A percentile compares a stretch with the other conserved stretches of the same genome.
phyloP scores from a whole-genome alignment of 2,888 invertebrate species.

The Phyto melanocephala region DNA sequence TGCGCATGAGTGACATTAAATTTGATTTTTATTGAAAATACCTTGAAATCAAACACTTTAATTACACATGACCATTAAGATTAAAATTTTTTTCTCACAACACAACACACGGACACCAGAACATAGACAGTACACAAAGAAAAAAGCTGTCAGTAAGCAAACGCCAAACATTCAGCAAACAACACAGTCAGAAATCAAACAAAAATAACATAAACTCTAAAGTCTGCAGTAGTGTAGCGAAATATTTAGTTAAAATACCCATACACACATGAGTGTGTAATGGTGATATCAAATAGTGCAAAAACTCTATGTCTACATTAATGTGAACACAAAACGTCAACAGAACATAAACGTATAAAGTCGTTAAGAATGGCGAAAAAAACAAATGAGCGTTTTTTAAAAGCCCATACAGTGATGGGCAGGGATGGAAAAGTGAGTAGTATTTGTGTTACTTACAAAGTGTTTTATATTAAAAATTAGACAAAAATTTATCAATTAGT shows the following conservation, averaged over 20 bases:
- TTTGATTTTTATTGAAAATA: conserved; percentile 61
- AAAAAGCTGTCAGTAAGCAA: conserved; percentile 33
- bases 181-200: not conserved
- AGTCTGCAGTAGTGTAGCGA: not conserved
- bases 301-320: conserved; percentile 31
- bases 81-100: conserved; percentile 51
- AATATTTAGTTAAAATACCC: not conserved
- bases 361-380: not conserved
- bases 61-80: conserved; percentile 59
- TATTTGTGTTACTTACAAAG: too few species aligned
- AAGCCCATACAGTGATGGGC: not conserved
- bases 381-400: not conserved
- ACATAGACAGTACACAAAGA: not conserved
- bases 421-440: not conserved
- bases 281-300: not conserved
- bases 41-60: conserved; percentile 63
- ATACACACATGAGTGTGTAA: not conserved
- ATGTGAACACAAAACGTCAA: conserved; percentile 34
- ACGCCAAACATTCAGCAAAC: conserved; percentile 45
- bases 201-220: conserved; percentile 10
- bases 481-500: too few species aligned
- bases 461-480: too few species aligned
- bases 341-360: not conserved
- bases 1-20: conserved; percentile 58
- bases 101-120: not conserved